Conservation (phyloP, 1,140 invertebrate species). For the Drosophila pseudoobscura region DNA sequence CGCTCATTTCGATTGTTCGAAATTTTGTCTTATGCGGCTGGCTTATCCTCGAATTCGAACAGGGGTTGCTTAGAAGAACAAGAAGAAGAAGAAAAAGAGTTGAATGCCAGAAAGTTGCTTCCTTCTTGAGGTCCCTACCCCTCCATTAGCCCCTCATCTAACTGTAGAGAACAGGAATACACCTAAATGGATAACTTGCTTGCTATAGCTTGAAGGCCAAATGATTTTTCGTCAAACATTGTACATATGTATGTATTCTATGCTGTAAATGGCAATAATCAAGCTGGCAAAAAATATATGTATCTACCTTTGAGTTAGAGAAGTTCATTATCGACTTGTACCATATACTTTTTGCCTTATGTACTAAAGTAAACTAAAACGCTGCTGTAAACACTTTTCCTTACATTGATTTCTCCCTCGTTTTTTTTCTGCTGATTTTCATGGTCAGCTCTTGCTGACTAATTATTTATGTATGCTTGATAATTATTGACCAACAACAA, state of each 20-base stretch:
- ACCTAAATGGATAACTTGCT: too few relatives aligned
- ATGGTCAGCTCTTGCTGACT: conserved; percentile 59
- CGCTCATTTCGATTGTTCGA: conserved; percentile 40
- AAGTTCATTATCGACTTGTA: neutral
- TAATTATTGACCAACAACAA: conserved; percentile 30
- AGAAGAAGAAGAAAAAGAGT: too few relatives aligned
- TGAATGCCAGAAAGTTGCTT: too few relatives aligned
- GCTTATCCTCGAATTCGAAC: conserved; percentile 1
- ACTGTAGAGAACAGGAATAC: too few relatives aligned
- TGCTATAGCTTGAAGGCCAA: too few relatives aligned
- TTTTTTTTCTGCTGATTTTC: conserved; percentile 44
- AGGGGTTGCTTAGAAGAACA: too few relatives aligned
- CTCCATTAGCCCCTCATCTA: too few relatives aligned
- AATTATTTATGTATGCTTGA: conserved; percentile 43
- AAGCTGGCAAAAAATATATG: too few relatives aligned
- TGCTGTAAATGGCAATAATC: too few relatives aligned
- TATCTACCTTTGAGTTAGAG: neutral
- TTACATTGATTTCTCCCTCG: conserved; percentile 25
- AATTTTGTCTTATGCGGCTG: conserved; percentile 19
- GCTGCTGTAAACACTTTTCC: conserved; percentile 22
- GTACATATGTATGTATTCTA: too few relatives aligned
- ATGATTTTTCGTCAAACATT: too few relatives aligned
- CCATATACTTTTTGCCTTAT: neutral
- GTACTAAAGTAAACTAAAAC: conserved; percentile 5
- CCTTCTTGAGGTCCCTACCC: too few relatives aligned